These are phyloP conservation scores for Eupelmus urozonus DNA, from an alignment of 2,888 invertebrate genomes.

Conservation along the genomic window DNA sequence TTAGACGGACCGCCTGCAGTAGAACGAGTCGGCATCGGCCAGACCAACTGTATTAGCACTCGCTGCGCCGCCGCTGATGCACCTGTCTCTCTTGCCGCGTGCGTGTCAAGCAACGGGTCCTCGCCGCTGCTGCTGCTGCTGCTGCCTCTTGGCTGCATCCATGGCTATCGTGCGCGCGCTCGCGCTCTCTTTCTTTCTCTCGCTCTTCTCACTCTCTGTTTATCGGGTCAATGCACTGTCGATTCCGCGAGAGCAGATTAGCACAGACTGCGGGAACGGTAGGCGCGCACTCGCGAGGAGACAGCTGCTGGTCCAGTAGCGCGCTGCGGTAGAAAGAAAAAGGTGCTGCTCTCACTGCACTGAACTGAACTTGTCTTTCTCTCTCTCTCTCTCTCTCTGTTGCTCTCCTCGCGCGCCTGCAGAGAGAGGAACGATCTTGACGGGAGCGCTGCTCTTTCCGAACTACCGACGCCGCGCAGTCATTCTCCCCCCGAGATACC, in stretches of 20 bases:
- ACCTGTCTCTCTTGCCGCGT: background rate
- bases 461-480: conserved; percentile 71
- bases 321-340: too few relatives aligned
- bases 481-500: conserved; percentile 61
- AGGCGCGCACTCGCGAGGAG: too few relatives aligned
- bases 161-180: background rate
- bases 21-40: conserved; percentile 42
- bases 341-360: too few relatives aligned
- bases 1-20: conserved; percentile 32
- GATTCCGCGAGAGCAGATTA: too few relatives aligned
- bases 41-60: background rate
- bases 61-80: background rate
- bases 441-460: conserved; percentile 72
- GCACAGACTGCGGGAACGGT: too few relatives aligned
- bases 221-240: background rate
- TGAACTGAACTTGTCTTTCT: too few relatives aligned
- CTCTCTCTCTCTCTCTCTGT: background rate
- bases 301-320: too few relatives aligned
- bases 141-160: background rate
- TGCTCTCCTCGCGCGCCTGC: background rate
- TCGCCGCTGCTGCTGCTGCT: background rate
- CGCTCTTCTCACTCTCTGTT: background rate
- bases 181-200: background rate
- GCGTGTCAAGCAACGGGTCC: too few relatives aligned
- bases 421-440: conserved; percentile 62